These are phyloP conservation scores for Pogoniulus pusillus DNA, from an alignment of 2,797 vertebrate genomes.

Conservation along the genomic window DNA sequence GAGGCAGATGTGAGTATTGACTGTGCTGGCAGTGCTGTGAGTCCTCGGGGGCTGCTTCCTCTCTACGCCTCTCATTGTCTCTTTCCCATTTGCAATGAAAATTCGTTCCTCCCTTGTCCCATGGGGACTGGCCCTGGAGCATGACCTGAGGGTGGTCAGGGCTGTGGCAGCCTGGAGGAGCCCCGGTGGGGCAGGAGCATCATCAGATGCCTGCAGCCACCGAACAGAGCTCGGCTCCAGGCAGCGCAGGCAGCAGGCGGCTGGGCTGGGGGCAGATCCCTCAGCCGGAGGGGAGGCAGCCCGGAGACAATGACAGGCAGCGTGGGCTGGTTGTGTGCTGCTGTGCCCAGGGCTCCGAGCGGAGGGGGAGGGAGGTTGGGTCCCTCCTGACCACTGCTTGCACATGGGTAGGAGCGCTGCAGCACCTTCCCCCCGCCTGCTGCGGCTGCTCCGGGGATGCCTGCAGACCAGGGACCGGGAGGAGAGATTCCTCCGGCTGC, in stretches of 20 bases:
- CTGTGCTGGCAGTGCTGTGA: constrained; percentile 75
- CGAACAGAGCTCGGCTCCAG: background rate
- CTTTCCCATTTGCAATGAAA: constrained; percentile 7
- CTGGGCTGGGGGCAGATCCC: background rate
- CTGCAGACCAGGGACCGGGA: constrained; percentile 8
- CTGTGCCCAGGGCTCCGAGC: background rate
- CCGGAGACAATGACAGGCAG: constrained; percentile 57
- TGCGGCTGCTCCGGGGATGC: constrained; percentile 17
- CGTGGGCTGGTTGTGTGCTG: constrained; percentile 33
- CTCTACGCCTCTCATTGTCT: constrained; percentile 63
- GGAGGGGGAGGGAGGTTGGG: background rate
- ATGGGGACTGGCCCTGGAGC: constrained; percentile 57
- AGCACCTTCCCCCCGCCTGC: constrained; percentile 53
- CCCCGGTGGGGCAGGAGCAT: background rate
- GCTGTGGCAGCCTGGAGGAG: constrained; percentile 1
- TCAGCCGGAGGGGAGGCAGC: background rate
- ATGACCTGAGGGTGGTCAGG: background rate
- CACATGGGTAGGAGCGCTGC: constrained; percentile 16
- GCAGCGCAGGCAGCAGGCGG: background rate
- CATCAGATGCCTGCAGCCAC: background rate
- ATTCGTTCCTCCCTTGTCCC: background rate
- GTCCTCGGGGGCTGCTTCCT: constrained; percentile 3
- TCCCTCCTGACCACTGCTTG: constrained; percentile 56
- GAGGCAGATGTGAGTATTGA: constrained; percentile 97
- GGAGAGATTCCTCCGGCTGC: constrained; percentile 19